These are phyloP conservation scores for Amia ocellicauda DNA, from an alignment of 2,113 vertebrate genomes.

Conservation along the genomic window DNA sequence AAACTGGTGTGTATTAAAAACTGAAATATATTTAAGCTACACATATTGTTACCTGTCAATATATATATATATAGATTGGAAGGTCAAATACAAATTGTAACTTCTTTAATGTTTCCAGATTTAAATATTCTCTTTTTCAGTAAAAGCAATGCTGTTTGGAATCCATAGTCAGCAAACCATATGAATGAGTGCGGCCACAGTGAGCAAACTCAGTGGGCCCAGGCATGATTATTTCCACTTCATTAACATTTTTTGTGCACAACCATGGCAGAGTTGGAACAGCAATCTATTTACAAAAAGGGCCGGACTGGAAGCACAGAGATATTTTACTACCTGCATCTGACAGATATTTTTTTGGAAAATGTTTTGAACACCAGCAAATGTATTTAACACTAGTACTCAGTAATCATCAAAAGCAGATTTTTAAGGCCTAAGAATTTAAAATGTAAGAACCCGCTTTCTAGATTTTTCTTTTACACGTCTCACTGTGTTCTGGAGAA, in stretches of 20 bases:
- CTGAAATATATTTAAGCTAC: too few relatives aligned
- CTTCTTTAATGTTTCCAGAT: slow-evolving; percentile 37
- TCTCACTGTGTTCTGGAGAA: too few relatives aligned
- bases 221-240: slow-evolving; percentile 64
- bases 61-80: not conserved
- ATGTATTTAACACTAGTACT: too few relatives aligned
- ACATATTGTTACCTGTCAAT: too few relatives aligned
- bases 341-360: too few relatives aligned
- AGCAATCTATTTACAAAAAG: slow-evolving; percentile 51
- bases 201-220: slow-evolving; percentile 51
- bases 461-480: too few relatives aligned
- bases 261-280: slow-evolving; percentile 52
- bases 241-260: slow-evolving; percentile 62
- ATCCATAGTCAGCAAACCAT: slow-evolving; percentile 65
- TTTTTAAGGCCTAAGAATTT: too few relatives aligned
- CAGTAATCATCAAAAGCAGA: too few relatives aligned
- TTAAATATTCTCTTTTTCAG: slow-evolving; percentile 57
- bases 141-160: slow-evolving; percentile 51
- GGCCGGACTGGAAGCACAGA: slow-evolving; percentile 34
- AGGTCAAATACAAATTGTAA: slow-evolving; percentile 6
- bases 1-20: too few relatives aligned
- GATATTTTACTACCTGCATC: too few relatives aligned
- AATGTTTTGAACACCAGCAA: too few relatives aligned
- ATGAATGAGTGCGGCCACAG: slow-evolving; percentile 63
- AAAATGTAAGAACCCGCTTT: too few relatives aligned